Evolutionary conservation across 2,888 invertebrate genomes (phyloP).

Genomic region (Drosophila tanythrix): DNA sequence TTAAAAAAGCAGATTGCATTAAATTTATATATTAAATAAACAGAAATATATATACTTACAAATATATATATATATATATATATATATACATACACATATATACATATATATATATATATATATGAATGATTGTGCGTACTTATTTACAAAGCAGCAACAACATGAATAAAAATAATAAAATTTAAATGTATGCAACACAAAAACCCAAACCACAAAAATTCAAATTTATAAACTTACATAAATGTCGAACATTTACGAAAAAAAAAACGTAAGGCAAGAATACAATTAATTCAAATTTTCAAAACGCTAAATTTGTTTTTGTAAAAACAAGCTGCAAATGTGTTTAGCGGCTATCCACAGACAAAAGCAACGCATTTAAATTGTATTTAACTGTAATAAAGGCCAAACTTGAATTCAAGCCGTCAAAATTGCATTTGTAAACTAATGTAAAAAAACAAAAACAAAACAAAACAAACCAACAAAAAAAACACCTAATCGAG

Average conservation of each 20-base stretch:
- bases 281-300: constrained; percentile 37
- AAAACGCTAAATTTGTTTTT: constrained; percentile 38
- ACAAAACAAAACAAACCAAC: constrained; percentile 1
- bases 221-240: constrained; percentile 27
- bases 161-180: constrained; percentile 48
- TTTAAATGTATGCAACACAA: constrained; percentile 50
- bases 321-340: constrained; percentile 50
- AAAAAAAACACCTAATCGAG: neutral
- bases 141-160: constrained; percentile 74
- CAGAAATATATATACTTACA: constrained; percentile 21
- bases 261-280: constrained; percentile 29
- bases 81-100: too few relatives aligned
- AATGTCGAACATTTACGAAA: constrained; percentile 59
- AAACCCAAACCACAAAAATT: constrained; percentile 37
- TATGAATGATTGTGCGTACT: constrained; percentile 64
- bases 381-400: constrained; percentile 66
- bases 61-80: constrained; percentile 31
- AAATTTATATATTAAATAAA: constrained; percentile 22
- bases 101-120: constrained; percentile 35
- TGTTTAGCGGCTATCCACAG: constrained; percentile 40
- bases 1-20: constrained; percentile 62
- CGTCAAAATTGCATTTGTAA: constrained; percentile 79
- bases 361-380: constrained; percentile 65
- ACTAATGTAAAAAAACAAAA: constrained; percentile 45
- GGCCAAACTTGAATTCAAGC: constrained; percentile 63